A percentile compares a stretch with the other conserved stretches of the same genome.
These are phyloP conservation scores for Serranus cabrilla DNA, from an alignment of 2,797 vertebrate genomes.

Conservation along the genomic window DNA sequence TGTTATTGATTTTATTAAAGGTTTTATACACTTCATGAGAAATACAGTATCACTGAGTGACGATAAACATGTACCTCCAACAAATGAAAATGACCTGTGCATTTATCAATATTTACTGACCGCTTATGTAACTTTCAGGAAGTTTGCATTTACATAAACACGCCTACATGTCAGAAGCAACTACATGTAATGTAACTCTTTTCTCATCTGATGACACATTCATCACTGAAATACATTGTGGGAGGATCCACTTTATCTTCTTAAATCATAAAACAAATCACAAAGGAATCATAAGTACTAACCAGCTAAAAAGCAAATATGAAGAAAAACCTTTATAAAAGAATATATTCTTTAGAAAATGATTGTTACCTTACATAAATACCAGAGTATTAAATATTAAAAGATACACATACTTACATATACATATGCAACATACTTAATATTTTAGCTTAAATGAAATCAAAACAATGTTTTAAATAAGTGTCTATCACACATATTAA, in stretches of 20 bases:
- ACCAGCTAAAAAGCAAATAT: neutral
- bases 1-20: constrained; percentile 38
- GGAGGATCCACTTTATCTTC: constrained; percentile 1
- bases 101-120: constrained; percentile 6
- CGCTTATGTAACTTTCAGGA: neutral
- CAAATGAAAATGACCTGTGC: constrained; percentile 9
- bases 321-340: neutral
- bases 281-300: neutral
- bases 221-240: neutral
- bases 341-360: constrained; percentile 42
- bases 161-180: neutral
- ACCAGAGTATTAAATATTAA: constrained; percentile 49
- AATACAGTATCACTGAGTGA: constrained; percentile 10
- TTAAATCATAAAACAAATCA: neutral
- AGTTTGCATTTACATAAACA: constrained; percentile 16
- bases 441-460: constrained; percentile 52
- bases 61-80: neutral
- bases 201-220: constrained; percentile 17
- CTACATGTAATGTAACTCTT: neutral
- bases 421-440: constrained; percentile 8
- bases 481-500: constrained; percentile 62
- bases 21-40: constrained; percentile 22
- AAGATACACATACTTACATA: constrained; percentile 18
- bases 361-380: constrained; percentile 39
- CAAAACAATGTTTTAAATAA: constrained; percentile 63